Evolutionary conservation across 2,888 invertebrate species (phyloP).

Genomic region (Drosophila prolongata): DNA sequence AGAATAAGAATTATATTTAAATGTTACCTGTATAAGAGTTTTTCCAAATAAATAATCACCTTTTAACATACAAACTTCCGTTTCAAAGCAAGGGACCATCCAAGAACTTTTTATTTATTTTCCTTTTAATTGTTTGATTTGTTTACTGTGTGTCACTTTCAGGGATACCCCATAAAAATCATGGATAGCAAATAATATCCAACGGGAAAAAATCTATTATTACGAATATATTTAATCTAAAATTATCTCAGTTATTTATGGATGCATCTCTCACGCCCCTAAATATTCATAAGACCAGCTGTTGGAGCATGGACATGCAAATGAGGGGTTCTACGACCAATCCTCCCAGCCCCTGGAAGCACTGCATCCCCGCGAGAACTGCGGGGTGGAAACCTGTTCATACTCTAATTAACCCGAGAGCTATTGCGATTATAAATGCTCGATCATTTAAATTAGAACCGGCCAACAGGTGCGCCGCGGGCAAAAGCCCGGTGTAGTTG

Average conservation of each 20-base stretch:
- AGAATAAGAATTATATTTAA: too few species aligned
- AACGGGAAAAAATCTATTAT: too few species aligned
- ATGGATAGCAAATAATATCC: too few species aligned
- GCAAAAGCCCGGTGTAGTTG: conserved; percentile 45
- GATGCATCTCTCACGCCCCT: conserved; percentile 35
- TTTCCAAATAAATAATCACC: too few species aligned
- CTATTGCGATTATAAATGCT: conserved; percentile 58
- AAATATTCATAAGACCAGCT: conserved; percentile 42
- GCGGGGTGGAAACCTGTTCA: conserved; percentile 60
- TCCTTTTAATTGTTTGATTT: too few species aligned
- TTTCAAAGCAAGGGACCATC: too few species aligned
- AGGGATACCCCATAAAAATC: too few species aligned
- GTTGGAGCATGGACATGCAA: conserved; percentile 35
- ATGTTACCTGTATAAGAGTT: too few species aligned
- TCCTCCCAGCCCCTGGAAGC: conserved; percentile 4
- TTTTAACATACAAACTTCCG: too few species aligned
- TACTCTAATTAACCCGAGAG: conserved; percentile 62
- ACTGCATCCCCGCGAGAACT: neutral
- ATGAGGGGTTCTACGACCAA: conserved; percentile 12
- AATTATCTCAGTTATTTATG: conserved; percentile 20
- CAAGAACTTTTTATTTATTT: too few species aligned
- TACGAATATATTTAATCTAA: neutral
- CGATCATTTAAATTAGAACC: conserved; percentile 73
- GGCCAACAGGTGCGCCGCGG: conserved; percentile 69
- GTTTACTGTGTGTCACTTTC: too few species aligned